Conservation (phyloP, 2,888 invertebrate species). For the Eustalomyia histrio region DNA sequence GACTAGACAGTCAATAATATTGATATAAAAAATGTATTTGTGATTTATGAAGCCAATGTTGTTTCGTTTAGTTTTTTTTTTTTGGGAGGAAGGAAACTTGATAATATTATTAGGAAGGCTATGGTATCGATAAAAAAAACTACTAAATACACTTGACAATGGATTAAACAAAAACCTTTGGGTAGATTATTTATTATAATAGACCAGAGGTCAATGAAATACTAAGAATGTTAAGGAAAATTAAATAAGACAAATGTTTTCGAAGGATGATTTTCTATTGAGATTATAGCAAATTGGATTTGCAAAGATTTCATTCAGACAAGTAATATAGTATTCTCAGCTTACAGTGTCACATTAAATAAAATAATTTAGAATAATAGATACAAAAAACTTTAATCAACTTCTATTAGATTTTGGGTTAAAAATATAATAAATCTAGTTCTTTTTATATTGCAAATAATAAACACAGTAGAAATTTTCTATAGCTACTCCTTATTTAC, state of each 20-base stretch:
- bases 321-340: too few relatives aligned
- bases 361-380: too few relatives aligned
- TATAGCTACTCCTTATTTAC: too few relatives aligned
- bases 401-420: too few relatives aligned
- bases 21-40: slow-evolving; percentile 59
- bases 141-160: slow-evolving; percentile 9
- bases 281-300: background rate
- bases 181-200: slow-evolving; percentile 47
- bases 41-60: slow-evolving; percentile 48
- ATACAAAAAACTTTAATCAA: too few relatives aligned
- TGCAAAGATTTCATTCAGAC: background rate
- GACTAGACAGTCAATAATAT: slow-evolving; percentile 57
- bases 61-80: background rate
- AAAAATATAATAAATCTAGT: too few relatives aligned
- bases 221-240: slow-evolving; percentile 3
- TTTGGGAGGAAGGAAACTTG: slow-evolving; percentile 6
- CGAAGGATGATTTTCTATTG: background rate
- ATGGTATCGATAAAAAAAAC: background rate
- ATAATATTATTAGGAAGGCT: slow-evolving; percentile 32
- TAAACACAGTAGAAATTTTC: too few relatives aligned
- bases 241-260: background rate
- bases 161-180: slow-evolving; percentile 25
- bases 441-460: too few relatives aligned
- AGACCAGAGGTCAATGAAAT: slow-evolving; percentile 26
- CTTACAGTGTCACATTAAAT: too few relatives aligned